Conservation (phyloP, 2,797 vertebrate species). For the Uromys caudimaculatus region DNA sequence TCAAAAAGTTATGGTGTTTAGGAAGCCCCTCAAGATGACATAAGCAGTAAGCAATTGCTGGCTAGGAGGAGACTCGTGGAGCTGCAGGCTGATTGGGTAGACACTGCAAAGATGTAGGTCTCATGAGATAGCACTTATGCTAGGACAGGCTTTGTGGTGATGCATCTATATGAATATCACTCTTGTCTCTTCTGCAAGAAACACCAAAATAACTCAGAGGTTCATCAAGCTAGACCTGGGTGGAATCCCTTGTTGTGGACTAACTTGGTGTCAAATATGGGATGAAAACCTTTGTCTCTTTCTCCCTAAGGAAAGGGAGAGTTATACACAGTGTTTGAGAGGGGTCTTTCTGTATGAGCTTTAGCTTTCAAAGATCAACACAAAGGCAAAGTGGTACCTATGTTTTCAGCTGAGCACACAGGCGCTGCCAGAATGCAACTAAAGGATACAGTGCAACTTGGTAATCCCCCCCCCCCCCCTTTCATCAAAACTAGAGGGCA, state of each 20-base stretch:
- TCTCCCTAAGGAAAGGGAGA: neutral
- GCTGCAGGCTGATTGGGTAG: neutral
- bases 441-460: neutral
- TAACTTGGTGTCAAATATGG: no score
- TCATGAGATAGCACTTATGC: no score
- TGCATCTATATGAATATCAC: neutral
- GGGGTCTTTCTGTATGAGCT: neutral
- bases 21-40: no score
- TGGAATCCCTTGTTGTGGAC: neutral
- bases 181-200: neutral
- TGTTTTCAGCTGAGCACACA: neutral
- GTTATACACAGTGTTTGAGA: neutral
- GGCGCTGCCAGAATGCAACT: neutral
- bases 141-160: neutral
- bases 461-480: neutral
- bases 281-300: neutral
- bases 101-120: no score
- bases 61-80: neutral
- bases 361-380: slow-evolving; percentile 25
- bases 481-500: neutral
- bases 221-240: neutral
- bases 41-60: neutral
- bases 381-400: neutral
- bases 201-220: neutral
- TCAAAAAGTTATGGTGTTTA: neutral